These are phyloP conservation scores for Ciconia maguari DNA, from an alignment of 2,113 vertebrate genomes.

Conservation along the genomic window DNA sequence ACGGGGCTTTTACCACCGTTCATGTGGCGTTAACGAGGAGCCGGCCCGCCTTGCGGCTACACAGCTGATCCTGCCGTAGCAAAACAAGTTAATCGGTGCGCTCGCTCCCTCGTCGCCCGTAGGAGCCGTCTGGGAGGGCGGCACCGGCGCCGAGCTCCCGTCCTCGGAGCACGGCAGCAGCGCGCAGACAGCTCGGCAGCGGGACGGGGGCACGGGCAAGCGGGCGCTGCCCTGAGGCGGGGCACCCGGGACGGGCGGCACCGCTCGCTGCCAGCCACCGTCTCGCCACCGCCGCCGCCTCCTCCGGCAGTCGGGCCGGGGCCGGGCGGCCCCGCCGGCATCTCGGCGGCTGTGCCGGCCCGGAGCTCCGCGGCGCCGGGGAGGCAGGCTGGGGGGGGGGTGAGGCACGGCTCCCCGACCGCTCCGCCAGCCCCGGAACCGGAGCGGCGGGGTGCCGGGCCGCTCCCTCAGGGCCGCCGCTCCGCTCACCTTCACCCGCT, in stretches of 20 bases:
- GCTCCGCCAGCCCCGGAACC: background rate
- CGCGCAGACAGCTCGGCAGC: background rate
- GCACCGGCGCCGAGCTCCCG: background rate
- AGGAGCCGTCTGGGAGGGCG: rapidly evolving
- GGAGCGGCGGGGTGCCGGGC: background rate
- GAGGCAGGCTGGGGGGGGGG: background rate
- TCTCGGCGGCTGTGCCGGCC: background rate
- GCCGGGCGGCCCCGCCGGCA: background rate
- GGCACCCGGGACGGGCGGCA: background rate
- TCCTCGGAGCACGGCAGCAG: background rate
- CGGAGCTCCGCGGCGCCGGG: background rate
- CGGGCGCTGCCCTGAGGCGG: background rate
- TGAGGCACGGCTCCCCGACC: background rate
- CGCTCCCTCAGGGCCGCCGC: background rate
- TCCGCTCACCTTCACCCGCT: constrained; percentile 82
- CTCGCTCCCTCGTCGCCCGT: background rate
- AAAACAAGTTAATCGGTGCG: rapidly evolving
- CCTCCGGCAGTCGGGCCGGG: background rate
- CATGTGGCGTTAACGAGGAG: rapidly evolving
- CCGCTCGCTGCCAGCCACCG: background rate
- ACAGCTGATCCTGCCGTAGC: background rate
- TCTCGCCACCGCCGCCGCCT: background rate
- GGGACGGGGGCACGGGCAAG: background rate
- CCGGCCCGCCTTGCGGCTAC: background rate
- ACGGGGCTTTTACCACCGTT: background rate